Evolutionary conservation across 2,888 invertebrate species (phyloP).

Genomic region (Oligia strigilis): DNA sequence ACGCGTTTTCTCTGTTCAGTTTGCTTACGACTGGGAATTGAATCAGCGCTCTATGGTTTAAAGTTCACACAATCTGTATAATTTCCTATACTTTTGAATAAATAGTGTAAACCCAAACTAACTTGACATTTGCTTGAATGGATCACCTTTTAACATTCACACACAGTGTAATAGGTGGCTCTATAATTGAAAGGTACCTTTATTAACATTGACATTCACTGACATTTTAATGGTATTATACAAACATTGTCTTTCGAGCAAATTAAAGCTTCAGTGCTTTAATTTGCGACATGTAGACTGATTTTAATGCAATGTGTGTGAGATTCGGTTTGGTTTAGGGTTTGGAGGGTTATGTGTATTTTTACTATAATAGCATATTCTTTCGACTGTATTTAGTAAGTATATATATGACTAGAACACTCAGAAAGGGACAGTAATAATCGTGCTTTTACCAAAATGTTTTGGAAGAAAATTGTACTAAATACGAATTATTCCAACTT

Average conservation of each 20-base stretch:
- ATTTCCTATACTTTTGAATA: not conserved
- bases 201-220: constrained; percentile 1
- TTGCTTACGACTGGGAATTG: not conserved
- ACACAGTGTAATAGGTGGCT: not conserved
- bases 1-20: not conserved
- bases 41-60: not conserved
- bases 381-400: not conserved
- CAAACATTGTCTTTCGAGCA: not conserved
- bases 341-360: not conserved
- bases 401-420: not conserved
- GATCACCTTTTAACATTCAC: constrained; percentile 13
- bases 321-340: not conserved
- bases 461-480: not conserved
- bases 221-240: constrained; percentile 18
- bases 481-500: not conserved
- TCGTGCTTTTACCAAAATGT: not conserved
- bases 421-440: not conserved
- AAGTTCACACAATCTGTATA: not conserved
- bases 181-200: not conserved
- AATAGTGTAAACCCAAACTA: not conserved
- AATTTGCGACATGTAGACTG: constrained; percentile 3
- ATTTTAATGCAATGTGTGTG: not conserved
- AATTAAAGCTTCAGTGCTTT: not conserved
- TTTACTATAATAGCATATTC: not conserved
- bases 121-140: constrained; percentile 25